Base-by-base conservation (phyloP, 2,888 invertebrate species). In the Lordiphosa fenestrarum region DNA sequence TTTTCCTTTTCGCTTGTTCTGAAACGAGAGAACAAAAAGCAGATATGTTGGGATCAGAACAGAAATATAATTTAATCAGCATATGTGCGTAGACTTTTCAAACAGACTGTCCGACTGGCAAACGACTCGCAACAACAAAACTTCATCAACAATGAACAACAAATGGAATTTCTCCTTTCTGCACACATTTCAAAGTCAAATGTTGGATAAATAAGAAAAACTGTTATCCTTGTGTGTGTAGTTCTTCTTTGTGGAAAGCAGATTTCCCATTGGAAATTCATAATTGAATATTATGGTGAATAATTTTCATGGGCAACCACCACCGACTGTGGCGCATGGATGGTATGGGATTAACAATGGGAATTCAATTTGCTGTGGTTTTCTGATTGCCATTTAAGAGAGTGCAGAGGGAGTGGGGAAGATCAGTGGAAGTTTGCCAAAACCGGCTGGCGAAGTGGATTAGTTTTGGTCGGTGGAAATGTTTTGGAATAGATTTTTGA, bases 1-100 rank as follows among this genome's bases (percentile, higher is more conserved):
- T 9, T 30, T 30, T 30, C 30, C 30, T 9, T 9, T 6, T 7
- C 30, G 15, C 15, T 15, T 15, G 30, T 39, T 19, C 42, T 44
- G 44, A 10, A 33, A 44, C 1, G 15, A 15, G 2, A 44, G 15
- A 13, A 15, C 2, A 39, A 44, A 15, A 15, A 35, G 25, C 51
- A 39, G 15, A 15, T 15, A 57, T 52, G 65, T 51, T 59, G 44
- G 52, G 49, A 48, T 50, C 36, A 53, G 35, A 46, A 41, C 21
- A 13, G n/a, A 19, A 30, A 3, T 39, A 40, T 48, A 71, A 78
- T 78, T 72, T 72, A 82, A 76, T 75, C 72, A 72, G 62, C 49
- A 73, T 68, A 15, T 15, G 15, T 15, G 55, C 61, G 61, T 62
- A 59, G 44, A 55, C 59, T 68, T 67, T 65, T 38, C 7, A 51